A percentile compares a stretch with the other conserved stretches of the same genome.
These are phyloP conservation scores for Girardinus metallicus DNA, from an alignment of 2,797 vertebrate genomes.

Conservation along the genomic window DNA sequence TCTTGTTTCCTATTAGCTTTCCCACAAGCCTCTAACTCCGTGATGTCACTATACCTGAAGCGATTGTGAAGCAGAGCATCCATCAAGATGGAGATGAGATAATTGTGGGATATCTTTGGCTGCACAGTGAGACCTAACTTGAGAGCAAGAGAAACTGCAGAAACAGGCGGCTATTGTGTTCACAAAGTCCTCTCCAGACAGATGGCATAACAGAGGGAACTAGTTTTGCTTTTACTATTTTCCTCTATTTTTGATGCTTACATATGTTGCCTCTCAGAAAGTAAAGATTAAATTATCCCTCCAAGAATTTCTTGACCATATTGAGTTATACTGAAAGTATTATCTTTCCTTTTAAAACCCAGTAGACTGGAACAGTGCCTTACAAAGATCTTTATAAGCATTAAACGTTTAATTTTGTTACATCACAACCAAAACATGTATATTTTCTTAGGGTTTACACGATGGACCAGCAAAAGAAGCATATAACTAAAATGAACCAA, in stretches of 20 bases:
- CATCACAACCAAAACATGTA: neutral
- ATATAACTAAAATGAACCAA: neutral
- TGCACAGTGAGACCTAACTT: constrained; percentile 67
- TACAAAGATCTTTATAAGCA: constrained; percentile 18
- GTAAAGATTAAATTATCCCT: constrained; percentile 50
- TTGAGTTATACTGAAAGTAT: neutral
- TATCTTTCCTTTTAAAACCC: constrained; percentile 22
- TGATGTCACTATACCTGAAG: constrained; percentile 54
- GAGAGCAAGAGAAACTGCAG: constrained; percentile 57
- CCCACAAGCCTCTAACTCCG: constrained; percentile 35
- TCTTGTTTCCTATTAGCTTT: constrained; percentile 28
- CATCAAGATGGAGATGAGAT: constrained; percentile 60
- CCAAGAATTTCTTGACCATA: constrained; percentile 42
- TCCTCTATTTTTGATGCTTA: constrained; percentile 66
- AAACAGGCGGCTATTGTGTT: constrained; percentile 61
- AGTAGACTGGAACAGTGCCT: constrained; percentile 5
- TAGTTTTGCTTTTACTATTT: constrained; percentile 66
- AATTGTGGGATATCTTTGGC: constrained; percentile 63
- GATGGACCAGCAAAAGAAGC: neutral
- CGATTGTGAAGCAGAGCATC: constrained; percentile 34
- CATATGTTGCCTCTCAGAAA: constrained; percentile 70
- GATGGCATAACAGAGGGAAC: constrained; percentile 75
- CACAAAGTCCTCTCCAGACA: constrained; percentile 71
- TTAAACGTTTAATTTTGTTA: neutral
- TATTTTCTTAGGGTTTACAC: neutral